These are phyloP conservation scores for Nymphalis c-album DNA, from an alignment of 2,888 invertebrate species.

Conservation along the genomic window DNA sequence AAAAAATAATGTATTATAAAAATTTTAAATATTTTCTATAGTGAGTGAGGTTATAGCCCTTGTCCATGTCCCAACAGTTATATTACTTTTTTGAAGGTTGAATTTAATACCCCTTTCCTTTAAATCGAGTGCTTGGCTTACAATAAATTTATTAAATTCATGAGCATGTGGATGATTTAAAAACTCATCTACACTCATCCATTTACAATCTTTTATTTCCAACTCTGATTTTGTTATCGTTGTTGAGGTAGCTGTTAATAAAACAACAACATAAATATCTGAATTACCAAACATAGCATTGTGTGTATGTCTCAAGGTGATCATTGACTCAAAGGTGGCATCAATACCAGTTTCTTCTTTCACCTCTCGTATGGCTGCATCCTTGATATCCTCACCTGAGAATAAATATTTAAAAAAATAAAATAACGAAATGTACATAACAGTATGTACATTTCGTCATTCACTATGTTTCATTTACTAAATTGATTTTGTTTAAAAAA, in stretches of 20 bases:
- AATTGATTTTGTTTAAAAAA: not conserved
- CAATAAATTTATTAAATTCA: conserved; percentile 85
- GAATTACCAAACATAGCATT: conserved; percentile 89
- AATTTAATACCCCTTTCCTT: conserved; percentile 83
- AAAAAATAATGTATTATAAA: too few relatives aligned
- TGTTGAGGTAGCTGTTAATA: conserved; percentile 84
- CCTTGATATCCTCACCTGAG: conserved; percentile 89
- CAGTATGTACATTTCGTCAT: too few relatives aligned
- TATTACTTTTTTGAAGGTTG: conserved; percentile 73
- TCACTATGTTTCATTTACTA: too few relatives aligned
- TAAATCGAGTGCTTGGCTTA: conserved; percentile 85
- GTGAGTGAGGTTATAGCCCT: conserved; percentile 64
- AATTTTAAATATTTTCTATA: conserved; percentile 54
- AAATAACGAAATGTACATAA: too few relatives aligned
- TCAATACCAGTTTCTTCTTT: conserved; percentile 94
- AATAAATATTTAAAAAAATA: not conserved
- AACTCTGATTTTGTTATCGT: conserved; percentile 85
- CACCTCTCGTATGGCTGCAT: conserved; percentile 92
- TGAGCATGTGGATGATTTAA: conserved; percentile 86
- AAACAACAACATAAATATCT: conserved; percentile 91
- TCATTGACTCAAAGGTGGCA: conserved; percentile 87
- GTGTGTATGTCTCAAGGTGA: conserved; percentile 90
- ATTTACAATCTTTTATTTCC: conserved; percentile 89
- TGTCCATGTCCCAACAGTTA: conserved; percentile 54
- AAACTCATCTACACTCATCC: conserved; percentile 91